phyloP scores from a whole-genome alignment of 2,797 vertebrate genomes.

The Epinephelus coioides region DNA sequence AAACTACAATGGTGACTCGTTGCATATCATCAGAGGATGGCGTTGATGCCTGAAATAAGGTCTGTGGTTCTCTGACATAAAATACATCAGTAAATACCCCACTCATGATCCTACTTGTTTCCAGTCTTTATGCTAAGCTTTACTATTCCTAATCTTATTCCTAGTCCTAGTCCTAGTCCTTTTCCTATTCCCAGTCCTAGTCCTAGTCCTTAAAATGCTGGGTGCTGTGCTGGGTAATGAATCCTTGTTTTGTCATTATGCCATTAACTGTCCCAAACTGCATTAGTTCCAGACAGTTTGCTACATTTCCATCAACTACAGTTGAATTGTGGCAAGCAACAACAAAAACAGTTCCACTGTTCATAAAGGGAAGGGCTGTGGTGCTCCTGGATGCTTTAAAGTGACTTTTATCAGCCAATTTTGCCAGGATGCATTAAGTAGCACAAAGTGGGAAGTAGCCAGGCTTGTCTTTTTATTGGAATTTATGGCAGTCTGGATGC shows the following conservation, averaged over 20 bases:
- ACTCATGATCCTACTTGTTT: too few species aligned
- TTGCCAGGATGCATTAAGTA: slow-evolving; percentile 34
- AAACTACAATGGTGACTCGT: too few species aligned
- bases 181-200: too few species aligned
- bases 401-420: slow-evolving; percentile 40
- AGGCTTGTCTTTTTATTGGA: slow-evolving; percentile 27
- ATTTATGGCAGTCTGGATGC: slow-evolving; percentile 40
- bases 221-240: neutral
- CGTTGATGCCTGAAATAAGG: too few species aligned
- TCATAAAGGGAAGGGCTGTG: slow-evolving; percentile 21
- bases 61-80: too few species aligned
- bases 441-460: slow-evolving; percentile 27
- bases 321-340: neutral
- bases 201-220: neutral
- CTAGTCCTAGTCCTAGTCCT: too few species aligned
- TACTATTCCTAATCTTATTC: too few species aligned
- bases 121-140: too few species aligned
- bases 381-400: slow-evolving; percentile 26
- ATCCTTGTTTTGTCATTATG: slow-evolving; percentile 16
- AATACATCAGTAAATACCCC: too few species aligned
- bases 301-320: neutral
- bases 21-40: too few species aligned
- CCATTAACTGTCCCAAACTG: slow-evolving; percentile 34
- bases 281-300: slow-evolving; percentile 23
- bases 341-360: slow-evolving; percentile 2